Evolutionary conservation across 2,888 invertebrate species (phyloP), one percentile per base, ranked within the genome.

Genomic region (Magallana nippona): DNA sequence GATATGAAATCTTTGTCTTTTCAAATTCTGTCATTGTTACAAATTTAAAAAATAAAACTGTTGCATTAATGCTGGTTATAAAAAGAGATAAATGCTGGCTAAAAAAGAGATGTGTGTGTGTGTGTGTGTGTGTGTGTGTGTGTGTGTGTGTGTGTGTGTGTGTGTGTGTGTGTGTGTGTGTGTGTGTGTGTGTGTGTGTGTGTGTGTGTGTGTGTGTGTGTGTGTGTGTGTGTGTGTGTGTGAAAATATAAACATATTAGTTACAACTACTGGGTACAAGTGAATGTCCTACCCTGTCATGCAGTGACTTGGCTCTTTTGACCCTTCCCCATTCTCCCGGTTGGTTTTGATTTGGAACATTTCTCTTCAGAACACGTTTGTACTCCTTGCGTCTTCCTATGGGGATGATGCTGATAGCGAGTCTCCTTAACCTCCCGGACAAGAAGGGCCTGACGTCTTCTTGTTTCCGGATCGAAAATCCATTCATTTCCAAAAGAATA

Each of bases 401-500:
- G 15, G 93, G 92, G 57, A 94, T 90, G 32, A 91, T 87, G 1
- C 90, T 87, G 80, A 94, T 77, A 10, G 89, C 86, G 19, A 94
- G 82, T 2, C 86, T 85, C 10, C 91, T 91, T 55, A 88, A 85
- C 57, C 89, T 86, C 32, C 89, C 90, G 0, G 88, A 80, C 27
- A 94, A 85, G 17, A 90, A 84, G 1, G 88, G 87, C 32, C 89
- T 88, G 17, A 93, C 85, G 27, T 89, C 87, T 8, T 90, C 87
- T 15, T 90, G 62, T 78, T 87, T 87, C 11, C 87, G 84, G 11
- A 92, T 85, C 11, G 87, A 84, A 44, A 86, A 88, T 5, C 92
- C 91, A 86, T 93, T 93, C 2, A 91, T 90, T 84, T 93, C 92
- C 78, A 93, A 81, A 55, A 94, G 90, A 11, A 94, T 88, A 71